Conservation (phyloP, 2,888 invertebrate genomes). For the Drosophila borealis region DNA sequence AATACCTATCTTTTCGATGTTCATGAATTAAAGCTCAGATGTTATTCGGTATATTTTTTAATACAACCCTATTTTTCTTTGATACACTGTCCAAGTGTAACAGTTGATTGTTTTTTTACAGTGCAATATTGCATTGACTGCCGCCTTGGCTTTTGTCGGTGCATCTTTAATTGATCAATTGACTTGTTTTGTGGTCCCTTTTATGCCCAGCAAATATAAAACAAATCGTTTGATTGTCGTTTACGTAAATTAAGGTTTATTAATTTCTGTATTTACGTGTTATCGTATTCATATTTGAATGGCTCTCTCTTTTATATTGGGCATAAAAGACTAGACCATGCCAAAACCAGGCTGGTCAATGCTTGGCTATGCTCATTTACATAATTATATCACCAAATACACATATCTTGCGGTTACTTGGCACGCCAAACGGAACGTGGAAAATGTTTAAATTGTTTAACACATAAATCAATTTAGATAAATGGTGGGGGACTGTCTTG, state of each 20-base stretch:
- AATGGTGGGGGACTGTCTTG: slow-evolving; percentile 35
- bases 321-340: slow-evolving; percentile 17
- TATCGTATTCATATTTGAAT: slow-evolving; percentile 34
- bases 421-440: slow-evolving; percentile 29
- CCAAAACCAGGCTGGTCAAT: slow-evolving; percentile 15
- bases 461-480: slow-evolving; percentile 56
- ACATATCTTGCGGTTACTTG: slow-evolving; percentile 19
- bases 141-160: slow-evolving; percentile 32
- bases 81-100: too few species aligned
- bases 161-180: slow-evolving; percentile 72
- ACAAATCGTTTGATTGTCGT: slow-evolving; percentile 57
- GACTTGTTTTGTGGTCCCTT: slow-evolving; percentile 41
- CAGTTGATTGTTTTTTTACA: neutral
- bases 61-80: neutral
- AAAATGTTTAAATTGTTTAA: slow-evolving; percentile 43
- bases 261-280: slow-evolving; percentile 51
- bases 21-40: too few species aligned
- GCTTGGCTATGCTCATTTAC: slow-evolving; percentile 49
- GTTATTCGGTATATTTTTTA: too few species aligned
- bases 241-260: slow-evolving; percentile 70
- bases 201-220: slow-evolving; percentile 36
- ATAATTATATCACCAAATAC: slow-evolving; percentile 67
- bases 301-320: slow-evolving; percentile 63
- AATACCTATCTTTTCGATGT: too few species aligned
- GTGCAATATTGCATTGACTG: slow-evolving; percentile 27